Conservation (phyloP, 2,113 vertebrate species). For the Mesoclemmys tuberculata region DNA sequence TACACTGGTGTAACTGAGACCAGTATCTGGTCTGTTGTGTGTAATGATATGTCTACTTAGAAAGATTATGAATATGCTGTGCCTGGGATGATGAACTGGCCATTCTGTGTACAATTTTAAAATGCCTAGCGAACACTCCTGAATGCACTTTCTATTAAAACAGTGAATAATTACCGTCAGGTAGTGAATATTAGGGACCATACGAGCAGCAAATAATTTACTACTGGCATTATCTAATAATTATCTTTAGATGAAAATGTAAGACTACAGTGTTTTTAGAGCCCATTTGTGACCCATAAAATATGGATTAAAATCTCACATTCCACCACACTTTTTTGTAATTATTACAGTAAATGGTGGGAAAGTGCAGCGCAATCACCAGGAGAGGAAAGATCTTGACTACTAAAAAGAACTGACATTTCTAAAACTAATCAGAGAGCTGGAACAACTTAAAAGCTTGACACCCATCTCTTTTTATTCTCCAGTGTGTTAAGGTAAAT, state of each 20-base stretch:
- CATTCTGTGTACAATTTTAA: background rate
- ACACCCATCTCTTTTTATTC: background rate
- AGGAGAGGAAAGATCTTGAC: slow-evolving; percentile 48
- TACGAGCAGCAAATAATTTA: slow-evolving; percentile 77
- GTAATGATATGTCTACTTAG: background rate
- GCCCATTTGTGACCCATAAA: slow-evolving; percentile 81
- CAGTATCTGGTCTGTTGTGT: background rate
- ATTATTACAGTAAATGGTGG: slow-evolving; percentile 68
- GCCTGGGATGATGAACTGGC: background rate
- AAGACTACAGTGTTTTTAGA: slow-evolving; percentile 78
- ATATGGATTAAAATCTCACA: slow-evolving; percentile 74
- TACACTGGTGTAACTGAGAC: background rate
- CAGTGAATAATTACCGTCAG: slow-evolving; percentile 52
- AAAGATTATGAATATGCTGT: accelerated
- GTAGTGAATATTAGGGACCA: slow-evolving; percentile 64
- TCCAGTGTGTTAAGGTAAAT: background rate
- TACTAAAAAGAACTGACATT: background rate
- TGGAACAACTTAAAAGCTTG: background rate
- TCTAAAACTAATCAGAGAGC: slow-evolving; percentile 34
- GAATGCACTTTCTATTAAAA: slow-evolving; percentile 44
- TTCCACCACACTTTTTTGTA: slow-evolving; percentile 69
- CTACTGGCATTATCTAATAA: slow-evolving; percentile 76
- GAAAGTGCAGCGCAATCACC: slow-evolving; percentile 58
- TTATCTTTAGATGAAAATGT: slow-evolving; percentile 79
- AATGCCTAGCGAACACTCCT: background rate